Percentiles rank a stretch among this genome's conserved stretches.
phyloP scores from a whole-genome alignment of 2,113 vertebrate species.

The Caracal caracal region DNA sequence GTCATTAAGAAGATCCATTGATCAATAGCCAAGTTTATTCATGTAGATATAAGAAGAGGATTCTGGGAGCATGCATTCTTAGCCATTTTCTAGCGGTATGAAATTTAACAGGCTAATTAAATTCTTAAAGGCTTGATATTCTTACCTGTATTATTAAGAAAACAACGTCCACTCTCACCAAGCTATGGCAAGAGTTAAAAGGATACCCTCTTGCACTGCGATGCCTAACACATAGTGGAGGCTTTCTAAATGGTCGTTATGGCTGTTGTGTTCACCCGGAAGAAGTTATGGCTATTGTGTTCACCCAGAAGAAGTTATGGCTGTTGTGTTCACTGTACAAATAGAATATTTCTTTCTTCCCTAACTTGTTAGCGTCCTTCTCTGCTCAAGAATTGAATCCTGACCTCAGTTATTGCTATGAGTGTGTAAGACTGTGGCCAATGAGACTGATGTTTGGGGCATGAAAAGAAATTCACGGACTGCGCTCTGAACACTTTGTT shows the following conservation, averaged over 20 bases:
- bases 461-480: background rate
- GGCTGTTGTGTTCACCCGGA: too few relatives aligned
- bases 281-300: background rate
- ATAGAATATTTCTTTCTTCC: background rate
- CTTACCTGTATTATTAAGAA: background rate
- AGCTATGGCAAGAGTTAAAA: background rate
- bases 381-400: background rate
- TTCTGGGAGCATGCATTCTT: background rate
- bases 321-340: background rate
- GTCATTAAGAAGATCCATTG: background rate
- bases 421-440: background rate
- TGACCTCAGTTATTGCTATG: background rate
- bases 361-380: background rate
- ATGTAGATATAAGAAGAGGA: background rate
- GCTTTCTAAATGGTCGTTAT: background rate
- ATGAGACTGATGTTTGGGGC: too few relatives aligned
- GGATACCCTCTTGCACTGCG: background rate
- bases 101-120: conserved; percentile 2
- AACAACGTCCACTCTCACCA: background rate
- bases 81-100: background rate
- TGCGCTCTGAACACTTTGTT: background rate
- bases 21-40: background rate
- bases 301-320: background rate
- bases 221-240: background rate
- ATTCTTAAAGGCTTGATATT: background rate